A percentile compares a stretch with the other conserved stretches of the same genome.
These are phyloP conservation scores for Muscina levida DNA, from an alignment of 2,888 invertebrate species.

Conservation along the genomic window DNA sequence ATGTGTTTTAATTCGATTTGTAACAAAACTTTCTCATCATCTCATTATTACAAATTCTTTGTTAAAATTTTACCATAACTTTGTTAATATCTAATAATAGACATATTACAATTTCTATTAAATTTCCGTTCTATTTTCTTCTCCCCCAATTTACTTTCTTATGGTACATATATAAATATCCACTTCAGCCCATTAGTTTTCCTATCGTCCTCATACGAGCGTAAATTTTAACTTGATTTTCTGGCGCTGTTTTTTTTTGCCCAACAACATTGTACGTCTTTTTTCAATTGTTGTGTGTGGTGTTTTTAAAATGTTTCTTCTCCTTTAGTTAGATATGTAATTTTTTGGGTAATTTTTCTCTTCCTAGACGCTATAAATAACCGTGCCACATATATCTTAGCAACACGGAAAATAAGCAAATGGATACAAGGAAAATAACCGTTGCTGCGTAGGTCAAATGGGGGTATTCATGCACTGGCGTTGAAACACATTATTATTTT, in stretches of 20 bases:
- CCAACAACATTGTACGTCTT: not conserved
- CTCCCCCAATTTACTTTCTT: too few relatives aligned
- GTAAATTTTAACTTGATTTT: slow-evolving; percentile 1
- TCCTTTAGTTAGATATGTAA: not conserved
- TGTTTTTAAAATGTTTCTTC: not conserved
- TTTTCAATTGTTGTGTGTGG: not conserved
- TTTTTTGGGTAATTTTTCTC: slow-evolving; percentile 38
- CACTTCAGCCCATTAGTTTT: too few relatives aligned
- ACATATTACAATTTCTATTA: not conserved
- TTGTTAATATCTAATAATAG: not conserved
- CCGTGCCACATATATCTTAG: slow-evolving; percentile 16
- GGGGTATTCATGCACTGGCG: too few relatives aligned
- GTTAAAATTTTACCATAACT: too few relatives aligned
- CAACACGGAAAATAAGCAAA: not conserved
- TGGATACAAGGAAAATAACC: slow-evolving; percentile 19
- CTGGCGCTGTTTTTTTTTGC: too few relatives aligned
- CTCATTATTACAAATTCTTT: too few relatives aligned
- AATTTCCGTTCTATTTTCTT: not conserved
- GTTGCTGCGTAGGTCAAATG: too few relatives aligned
- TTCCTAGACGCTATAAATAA: slow-evolving; percentile 61
- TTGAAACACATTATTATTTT: too few relatives aligned
- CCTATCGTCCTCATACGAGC: too few relatives aligned
- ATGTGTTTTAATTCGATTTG: too few relatives aligned
- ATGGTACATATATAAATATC: too few relatives aligned
- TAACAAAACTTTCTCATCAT: too few relatives aligned